These are phyloP conservation scores for Balaeniceps rex DNA, from an alignment of 2,113 vertebrate species.

Conservation along the genomic window DNA sequence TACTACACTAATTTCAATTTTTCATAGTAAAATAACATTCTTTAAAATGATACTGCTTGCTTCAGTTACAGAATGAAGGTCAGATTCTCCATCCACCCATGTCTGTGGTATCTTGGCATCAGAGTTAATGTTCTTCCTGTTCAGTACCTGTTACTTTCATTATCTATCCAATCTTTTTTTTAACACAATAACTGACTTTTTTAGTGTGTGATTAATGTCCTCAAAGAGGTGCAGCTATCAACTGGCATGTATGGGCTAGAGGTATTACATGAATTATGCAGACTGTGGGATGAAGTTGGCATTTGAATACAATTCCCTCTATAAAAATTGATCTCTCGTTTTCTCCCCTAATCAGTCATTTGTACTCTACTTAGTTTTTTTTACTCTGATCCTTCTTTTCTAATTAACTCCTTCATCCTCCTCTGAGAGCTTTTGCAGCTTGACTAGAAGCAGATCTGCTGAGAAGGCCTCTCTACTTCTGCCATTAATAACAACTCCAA, in stretches of 20 bases:
- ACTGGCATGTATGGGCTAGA: background rate
- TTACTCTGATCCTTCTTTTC: background rate
- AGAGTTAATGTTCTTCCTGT: background rate
- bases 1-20: background rate
- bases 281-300: background rate
- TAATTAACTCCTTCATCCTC: slow-evolving; percentile 16
- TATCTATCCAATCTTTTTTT: background rate
- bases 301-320: slow-evolving; percentile 36
- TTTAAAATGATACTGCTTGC: background rate
- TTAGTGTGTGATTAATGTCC: slow-evolving; percentile 14
- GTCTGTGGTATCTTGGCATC: background rate
- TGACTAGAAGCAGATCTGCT: background rate
- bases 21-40: background rate
- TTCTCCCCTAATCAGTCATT: background rate
- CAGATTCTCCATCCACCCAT: background rate
- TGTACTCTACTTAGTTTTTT: background rate
- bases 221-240: background rate
- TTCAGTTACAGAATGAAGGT: background rate
- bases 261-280: slow-evolving; percentile 28
- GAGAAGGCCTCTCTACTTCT: background rate
- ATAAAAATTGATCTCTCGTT: background rate
- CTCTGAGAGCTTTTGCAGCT: background rate
- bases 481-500: background rate
- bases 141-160: background rate
- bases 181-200: slow-evolving; percentile 1